These are phyloP conservation scores for Tenebrosternarchus preto DNA, from an alignment of 2,113 vertebrate genomes.

Conservation along the genomic window DNA sequence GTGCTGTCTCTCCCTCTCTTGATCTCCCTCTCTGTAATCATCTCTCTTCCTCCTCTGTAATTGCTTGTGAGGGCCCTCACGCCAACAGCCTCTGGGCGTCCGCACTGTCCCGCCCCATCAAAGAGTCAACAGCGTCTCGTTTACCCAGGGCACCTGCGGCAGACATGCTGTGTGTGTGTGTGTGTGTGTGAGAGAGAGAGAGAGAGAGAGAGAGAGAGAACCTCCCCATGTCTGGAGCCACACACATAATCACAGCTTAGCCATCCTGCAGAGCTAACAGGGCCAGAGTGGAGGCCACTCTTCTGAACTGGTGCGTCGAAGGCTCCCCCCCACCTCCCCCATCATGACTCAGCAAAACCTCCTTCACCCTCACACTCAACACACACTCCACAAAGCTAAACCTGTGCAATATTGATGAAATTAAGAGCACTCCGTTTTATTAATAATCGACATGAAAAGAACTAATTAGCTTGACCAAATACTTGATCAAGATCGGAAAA, in stretches of 20 bases:
- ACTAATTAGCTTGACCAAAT: no score
- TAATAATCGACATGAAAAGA: no score
- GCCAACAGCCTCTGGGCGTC: conserved; percentile 18
- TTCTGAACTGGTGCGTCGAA: conserved; percentile 20
- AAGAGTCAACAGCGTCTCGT: conserved; percentile 9
- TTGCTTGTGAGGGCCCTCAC: conserved; percentile 14
- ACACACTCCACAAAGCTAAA: background rate
- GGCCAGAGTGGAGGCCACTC: background rate
- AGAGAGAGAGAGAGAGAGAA: background rate
- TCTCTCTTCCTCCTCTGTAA: conserved; percentile 50
- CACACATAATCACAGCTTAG: conserved; percentile 49
- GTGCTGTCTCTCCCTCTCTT: background rate
- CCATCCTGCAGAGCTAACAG: conserved; percentile 10
- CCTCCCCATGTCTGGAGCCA: no score
- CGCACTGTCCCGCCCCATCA: background rate
- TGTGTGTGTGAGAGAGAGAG: conserved; percentile 18
- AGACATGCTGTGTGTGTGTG: conserved; percentile 18
- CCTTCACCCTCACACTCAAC: background rate
- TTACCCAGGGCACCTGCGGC: conserved; percentile 16
- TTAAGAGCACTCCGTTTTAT: no score
- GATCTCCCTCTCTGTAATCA: conserved; percentile 38
- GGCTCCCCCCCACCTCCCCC: no score
- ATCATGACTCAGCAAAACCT: no score
- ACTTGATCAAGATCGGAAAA: no score
- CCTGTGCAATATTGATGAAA: background rate